Base-by-base conservation (phyloP, 2,888 invertebrate genomes). In the Eupithecia subumbrata region DNA sequence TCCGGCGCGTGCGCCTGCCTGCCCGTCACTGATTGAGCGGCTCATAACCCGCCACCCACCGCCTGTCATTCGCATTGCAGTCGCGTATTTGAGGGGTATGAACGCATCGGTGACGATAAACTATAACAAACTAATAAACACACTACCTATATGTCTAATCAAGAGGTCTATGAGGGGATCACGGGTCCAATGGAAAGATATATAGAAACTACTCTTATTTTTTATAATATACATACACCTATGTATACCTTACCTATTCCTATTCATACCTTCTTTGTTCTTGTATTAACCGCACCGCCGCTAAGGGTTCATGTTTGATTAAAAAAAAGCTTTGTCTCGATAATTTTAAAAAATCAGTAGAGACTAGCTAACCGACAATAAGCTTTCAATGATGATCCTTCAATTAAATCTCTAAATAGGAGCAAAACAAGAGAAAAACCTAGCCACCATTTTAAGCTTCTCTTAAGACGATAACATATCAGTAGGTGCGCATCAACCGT, bases 21-120 rank as follows among this genome's bases (percentile, higher is more conserved):
- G 90, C 90, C 89, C 90, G 84, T 86, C 88, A 81, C 91, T 92
- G 92, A 94, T 94, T 92, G 91, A 93, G 85, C 84, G 85, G 83
- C 85, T 83, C 86, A 90, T 90, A 91, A 92, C 83, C 84, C 85
- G 85, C 94, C 93, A 92, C 93, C 92, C 92, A 92, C 91, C 80
- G 80, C 83, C 86, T 86, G 87, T 89, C 90, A 85, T 87, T 88
- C 85, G 87, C 89, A 90, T 88, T 88, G 86, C 87, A 86, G 82
- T 82, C 82, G 60, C 34, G 66, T 40, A 67, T 67, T 67, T 67
- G 37, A 67, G 66, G 40, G 12, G n/a, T 40, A 37, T 67, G 37
- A 67, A 48, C 45, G 69, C 76, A 67, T 67, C 66, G 25, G 45
- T 68, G 22, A 68, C 48, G 40, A 66, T 66, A 66, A 66, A n/a